A percentile compares a stretch with the other conserved stretches of the same genome.
phyloP scores from a whole-genome alignment of 1,140 invertebrate species.

The Drosophila busckii region DNA sequence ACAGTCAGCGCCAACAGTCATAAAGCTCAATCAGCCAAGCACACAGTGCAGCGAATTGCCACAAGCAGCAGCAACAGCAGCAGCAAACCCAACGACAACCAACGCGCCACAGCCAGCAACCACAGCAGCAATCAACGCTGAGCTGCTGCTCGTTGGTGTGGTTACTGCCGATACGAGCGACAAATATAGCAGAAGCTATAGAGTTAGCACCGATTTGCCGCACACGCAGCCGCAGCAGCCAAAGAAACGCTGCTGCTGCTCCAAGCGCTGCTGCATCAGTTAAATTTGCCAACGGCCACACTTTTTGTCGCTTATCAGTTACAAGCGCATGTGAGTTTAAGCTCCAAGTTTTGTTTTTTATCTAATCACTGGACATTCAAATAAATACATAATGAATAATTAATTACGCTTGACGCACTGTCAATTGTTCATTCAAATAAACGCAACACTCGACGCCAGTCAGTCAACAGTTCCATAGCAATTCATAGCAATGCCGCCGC shows the following conservation, averaged over 20 bases:
- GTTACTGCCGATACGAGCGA: slow-evolving; percentile 17
- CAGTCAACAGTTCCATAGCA: slow-evolving; percentile 34
- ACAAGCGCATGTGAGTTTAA: slow-evolving; percentile 19
- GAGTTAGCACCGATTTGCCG: slow-evolving; percentile 20
- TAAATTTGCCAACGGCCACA: too few species aligned
- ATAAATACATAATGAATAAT: slow-evolving; percentile 59
- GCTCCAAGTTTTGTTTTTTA: slow-evolving; percentile 18
- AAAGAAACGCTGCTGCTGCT: slow-evolving; percentile 20
- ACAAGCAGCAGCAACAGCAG: not conserved
- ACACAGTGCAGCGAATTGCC: not conserved
- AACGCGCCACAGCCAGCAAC: not conserved
- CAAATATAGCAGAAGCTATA: slow-evolving; percentile 14
- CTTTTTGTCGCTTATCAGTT: slow-evolving; percentile 32
- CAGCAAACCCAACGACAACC: too few species aligned
- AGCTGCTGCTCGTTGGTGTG: slow-evolving; percentile 8
- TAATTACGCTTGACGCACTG: slow-evolving; percentile 50
- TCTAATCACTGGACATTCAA: slow-evolving; percentile 49
- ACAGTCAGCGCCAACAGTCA: not conserved
- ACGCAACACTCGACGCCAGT: slow-evolving; percentile 18
- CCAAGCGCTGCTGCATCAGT: too few species aligned
- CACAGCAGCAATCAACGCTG: not conserved
- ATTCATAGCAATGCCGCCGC: slow-evolving; percentile 55
- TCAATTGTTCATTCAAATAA: slow-evolving; percentile 28
- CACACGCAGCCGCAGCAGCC: not conserved
- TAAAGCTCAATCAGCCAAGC: not conserved